Conservation (phyloP, 2,888 invertebrate species). For the Melanophora roralis region DNA sequence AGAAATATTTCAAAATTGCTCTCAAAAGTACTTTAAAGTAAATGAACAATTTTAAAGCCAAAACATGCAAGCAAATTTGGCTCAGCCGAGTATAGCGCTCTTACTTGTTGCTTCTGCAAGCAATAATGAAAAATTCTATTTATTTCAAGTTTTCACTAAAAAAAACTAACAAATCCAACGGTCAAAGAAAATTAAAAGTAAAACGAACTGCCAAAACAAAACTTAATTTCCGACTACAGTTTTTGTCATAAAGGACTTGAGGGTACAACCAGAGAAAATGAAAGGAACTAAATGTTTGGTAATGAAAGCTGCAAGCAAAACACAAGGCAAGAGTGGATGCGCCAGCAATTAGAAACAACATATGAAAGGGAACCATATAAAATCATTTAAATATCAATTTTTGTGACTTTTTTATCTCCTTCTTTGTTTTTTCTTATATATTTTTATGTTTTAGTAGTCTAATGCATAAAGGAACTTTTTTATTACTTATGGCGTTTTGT, state of each 20-base stretch:
- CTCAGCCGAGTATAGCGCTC: too few species aligned
- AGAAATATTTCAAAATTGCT: too few species aligned
- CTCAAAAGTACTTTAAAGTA: too few species aligned
- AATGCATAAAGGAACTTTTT: too few species aligned
- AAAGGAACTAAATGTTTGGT: not conserved
- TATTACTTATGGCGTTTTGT: too few species aligned
- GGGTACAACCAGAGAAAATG: not conserved
- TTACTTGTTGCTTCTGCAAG: not conserved
- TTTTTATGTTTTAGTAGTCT: constrained; percentile 2
- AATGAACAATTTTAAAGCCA: too few species aligned
- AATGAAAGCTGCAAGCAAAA: not conserved
- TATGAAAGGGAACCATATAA: not conserved
- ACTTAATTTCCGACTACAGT: constrained; percentile 60
- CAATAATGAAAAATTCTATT: not conserved
- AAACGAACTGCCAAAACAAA: constrained; percentile 19
- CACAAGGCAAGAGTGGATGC: too few species aligned
- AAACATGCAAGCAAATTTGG: too few species aligned
- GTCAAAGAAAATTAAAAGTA: not conserved
- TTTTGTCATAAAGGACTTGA: constrained; percentile 44
- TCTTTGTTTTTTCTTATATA: not conserved
- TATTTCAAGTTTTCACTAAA: not conserved
- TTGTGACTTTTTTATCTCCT: constrained; percentile 3
- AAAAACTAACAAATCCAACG: constrained; percentile 3
- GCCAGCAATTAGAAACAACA: too few species aligned
- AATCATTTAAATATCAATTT: constrained; percentile 24